Percentiles rank a stretch among this genome's conserved stretches.
Conservation (phyloP, 2,797 vertebrate species). For the Steatocranus sp. region DNA sequence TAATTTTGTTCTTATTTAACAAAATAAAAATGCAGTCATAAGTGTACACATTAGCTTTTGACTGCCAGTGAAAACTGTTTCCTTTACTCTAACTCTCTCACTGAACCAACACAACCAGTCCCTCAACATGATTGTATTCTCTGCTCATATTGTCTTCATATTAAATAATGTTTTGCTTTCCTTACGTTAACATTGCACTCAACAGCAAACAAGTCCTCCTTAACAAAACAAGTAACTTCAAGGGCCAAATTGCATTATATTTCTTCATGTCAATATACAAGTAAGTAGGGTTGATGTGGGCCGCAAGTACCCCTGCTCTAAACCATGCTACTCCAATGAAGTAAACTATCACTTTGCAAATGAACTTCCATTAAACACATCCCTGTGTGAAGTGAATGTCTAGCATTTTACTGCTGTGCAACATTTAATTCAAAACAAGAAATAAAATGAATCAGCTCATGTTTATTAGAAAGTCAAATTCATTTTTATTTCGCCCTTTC, state of each 20-base stretch:
- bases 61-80: background rate
- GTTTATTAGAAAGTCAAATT: slow-evolving; percentile 78
- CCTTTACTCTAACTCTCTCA: background rate
- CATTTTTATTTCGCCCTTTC: slow-evolving; percentile 67
- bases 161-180: background rate
- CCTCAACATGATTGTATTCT: background rate
- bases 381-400: background rate
- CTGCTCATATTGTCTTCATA: background rate
- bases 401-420: background rate
- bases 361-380: background rate
- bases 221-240: background rate
- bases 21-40: background rate
- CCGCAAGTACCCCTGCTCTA: background rate
- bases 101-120: background rate
- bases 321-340: background rate
- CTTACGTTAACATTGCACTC: background rate
- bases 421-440: slow-evolving; percentile 31
- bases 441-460: slow-evolving; percentile 50
- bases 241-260: background rate
- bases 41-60: accelerated
- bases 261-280: background rate
- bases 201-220: background rate
- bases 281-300: background rate
- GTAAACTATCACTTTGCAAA: background rate
- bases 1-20: background rate